Conservation (phyloP, 2,888 invertebrate species). For the Pecten maximus region DNA sequence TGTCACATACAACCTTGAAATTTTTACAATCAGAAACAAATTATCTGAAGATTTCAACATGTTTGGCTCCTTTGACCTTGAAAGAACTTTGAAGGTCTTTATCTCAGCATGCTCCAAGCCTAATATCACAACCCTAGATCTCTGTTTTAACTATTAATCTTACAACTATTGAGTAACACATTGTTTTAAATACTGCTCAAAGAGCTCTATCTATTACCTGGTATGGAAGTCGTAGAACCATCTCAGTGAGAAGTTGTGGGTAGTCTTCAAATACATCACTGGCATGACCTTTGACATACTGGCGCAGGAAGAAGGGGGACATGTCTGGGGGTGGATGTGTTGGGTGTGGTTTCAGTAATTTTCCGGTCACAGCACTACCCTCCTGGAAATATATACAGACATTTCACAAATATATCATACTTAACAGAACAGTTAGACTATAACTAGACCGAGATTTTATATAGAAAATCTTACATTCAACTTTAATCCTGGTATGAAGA, state of each 20-base stretch:
- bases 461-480: neutral
- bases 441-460: neutral
- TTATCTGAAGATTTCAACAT: no score
- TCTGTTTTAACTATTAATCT: no score
- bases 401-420: neutral
- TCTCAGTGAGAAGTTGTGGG: constrained; percentile 96
- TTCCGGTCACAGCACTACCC: constrained; percentile 83
- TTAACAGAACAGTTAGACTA: neutral
- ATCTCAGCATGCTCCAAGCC: no score
- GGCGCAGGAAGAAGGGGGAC: constrained; percentile 93
- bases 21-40: no score
- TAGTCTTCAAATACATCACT: constrained; percentile 97
- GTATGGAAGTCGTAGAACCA: constrained; percentile 95
- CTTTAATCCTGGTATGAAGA: neutral
- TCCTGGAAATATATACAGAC: constrained; percentile 59
- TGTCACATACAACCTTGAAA: no score
- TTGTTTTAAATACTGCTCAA: no score
- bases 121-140: no score
- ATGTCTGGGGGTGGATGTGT: constrained; percentile 91
- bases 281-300: constrained; percentile 95
- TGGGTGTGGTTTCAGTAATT: constrained; percentile 91
- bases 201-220: constrained; percentile 86
- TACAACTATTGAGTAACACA: no score
- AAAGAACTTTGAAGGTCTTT: no score
- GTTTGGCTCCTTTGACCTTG: no score